Conservation (phyloP, 2,797 vertebrate species). For the Haliaeetus albicilla region DNA sequence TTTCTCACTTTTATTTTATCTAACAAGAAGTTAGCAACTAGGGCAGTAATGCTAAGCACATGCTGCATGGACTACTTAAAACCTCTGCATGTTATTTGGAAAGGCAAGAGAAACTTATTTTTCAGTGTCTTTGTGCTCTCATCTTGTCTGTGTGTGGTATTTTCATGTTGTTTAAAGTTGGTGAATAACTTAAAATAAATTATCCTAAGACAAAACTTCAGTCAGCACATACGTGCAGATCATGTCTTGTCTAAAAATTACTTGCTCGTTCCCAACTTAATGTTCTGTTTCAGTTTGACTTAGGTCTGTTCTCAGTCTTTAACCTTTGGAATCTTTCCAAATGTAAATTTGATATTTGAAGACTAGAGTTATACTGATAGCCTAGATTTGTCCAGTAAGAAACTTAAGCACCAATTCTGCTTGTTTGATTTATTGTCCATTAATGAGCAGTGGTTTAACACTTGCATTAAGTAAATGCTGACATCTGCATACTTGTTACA, state of each 20-base stretch:
- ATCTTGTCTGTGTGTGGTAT: not conserved
- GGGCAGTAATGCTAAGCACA: not conserved
- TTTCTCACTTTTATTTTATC: not conserved
- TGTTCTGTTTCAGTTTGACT: not conserved
- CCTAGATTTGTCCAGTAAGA: not conserved
- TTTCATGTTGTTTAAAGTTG: not conserved
- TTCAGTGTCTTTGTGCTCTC: not conserved
- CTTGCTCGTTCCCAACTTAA: not conserved
- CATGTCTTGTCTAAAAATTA: not conserved
- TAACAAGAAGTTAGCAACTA: not conserved
- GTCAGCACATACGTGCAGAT: not conserved
- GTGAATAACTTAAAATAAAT: not conserved
- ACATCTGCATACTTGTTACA: not conserved
- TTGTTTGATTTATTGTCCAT: not conserved
- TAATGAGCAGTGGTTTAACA: not conserved
- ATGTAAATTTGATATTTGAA: not conserved
- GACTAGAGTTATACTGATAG: not conserved
- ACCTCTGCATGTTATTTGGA: not conserved
- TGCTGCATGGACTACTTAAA: not conserved
- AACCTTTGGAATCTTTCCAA: conserved; percentile 6
- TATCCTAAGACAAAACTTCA: not conserved
- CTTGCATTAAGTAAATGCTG: not conserved
- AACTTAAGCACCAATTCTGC: not conserved
- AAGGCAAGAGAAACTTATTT: not conserved
- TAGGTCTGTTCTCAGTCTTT: not conserved